A percentile compares a stretch with the other conserved stretches of the same genome.
These are phyloP conservation scores for Acanthopagrus latus DNA, from an alignment of 2,797 vertebrate genomes.

Conservation along the genomic window DNA sequence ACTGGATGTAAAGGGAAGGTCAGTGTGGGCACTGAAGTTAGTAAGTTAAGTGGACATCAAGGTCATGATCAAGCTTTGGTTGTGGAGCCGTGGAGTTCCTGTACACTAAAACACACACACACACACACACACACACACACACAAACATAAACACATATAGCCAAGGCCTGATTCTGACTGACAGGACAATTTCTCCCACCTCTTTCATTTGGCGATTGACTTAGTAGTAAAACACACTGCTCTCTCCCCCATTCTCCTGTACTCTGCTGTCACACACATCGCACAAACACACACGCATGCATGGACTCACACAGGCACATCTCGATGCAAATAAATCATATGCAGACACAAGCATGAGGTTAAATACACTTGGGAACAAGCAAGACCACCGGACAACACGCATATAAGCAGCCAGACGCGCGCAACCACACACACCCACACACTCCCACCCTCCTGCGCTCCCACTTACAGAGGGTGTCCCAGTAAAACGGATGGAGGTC, in stretches of 20 bases:
- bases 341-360: slow-evolving; percentile 5
- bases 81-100: slow-evolving; percentile 17
- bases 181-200: slow-evolving; percentile 73
- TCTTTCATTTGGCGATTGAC: slow-evolving; percentile 63
- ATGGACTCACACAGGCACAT: background rate
- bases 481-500: slow-evolving; percentile 76
- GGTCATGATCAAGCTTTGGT: slow-evolving; percentile 77
- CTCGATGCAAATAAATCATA: slow-evolving; percentile 34
- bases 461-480: slow-evolving; percentile 37
- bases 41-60: slow-evolving; percentile 76
- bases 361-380: slow-evolving; percentile 2
- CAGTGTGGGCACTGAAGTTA: slow-evolving; percentile 53
- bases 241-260: slow-evolving; percentile 39
- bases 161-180: slow-evolving; percentile 75
- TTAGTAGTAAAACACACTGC: slow-evolving; percentile 71
- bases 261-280: slow-evolving; percentile 37
- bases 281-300: background rate
- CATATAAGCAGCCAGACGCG: background rate
- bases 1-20: slow-evolving; percentile 47
- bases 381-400: background rate
- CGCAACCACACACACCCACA: slow-evolving; percentile 1
- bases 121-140: slow-evolving; percentile 31
- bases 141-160: slow-evolving; percentile 27
- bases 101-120: slow-evolving; percentile 28
- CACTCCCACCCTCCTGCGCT: background rate